Evolutionary conservation across 2,113 vertebrate genomes (phyloP), one percentile per base, ranked within the genome.

Genomic region (Perca fluviatilis): DNA sequence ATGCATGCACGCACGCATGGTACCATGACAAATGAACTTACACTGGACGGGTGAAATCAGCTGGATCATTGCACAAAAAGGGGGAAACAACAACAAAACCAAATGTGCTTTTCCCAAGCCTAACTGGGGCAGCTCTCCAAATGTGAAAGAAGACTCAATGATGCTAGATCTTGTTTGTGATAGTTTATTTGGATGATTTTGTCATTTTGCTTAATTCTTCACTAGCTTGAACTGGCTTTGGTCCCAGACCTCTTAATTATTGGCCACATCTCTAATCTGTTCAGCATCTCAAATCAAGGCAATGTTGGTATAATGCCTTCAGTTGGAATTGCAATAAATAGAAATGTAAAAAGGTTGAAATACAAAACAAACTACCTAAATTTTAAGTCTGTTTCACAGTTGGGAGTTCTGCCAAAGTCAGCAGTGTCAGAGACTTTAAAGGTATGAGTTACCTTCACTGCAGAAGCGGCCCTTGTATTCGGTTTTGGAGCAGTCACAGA

Each of bases 401-500:
- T 71, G 61, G 56, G 43, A 70, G 70, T 25, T 5, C 6, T 54
- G 51, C 40, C 15, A 43, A 19, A 40, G 56, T 64, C 8, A 66
- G 30, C 18, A 15, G 12, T 6, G 40, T 65, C 2, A 63, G 10
- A 64, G 47, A 30, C 30, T 16, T 76, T 47, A 56, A 36, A 47
- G 25, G 7, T 1, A 33, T 70, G 10, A 1, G 0, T 90, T 98
- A 99, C 98, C 98, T 99, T 99, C 97, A 1, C 94, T 98, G 95
- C 98, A 99, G 86, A 97, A 97, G 85, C 95, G 97, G 87, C 98
- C 98, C 71, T 94, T 89, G 62, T 97, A 98, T 80, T 97, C 97
- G 15, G 98, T 99, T 90, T 96, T 97, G 73, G 97, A 98, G 92
- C 99, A 99, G 94, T 99, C 98, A 81, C 99, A 99, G 56, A 95